Evolutionary conservation across 2,797 vertebrate species (phyloP).

Genomic region (Clarias pachynema): DNA sequence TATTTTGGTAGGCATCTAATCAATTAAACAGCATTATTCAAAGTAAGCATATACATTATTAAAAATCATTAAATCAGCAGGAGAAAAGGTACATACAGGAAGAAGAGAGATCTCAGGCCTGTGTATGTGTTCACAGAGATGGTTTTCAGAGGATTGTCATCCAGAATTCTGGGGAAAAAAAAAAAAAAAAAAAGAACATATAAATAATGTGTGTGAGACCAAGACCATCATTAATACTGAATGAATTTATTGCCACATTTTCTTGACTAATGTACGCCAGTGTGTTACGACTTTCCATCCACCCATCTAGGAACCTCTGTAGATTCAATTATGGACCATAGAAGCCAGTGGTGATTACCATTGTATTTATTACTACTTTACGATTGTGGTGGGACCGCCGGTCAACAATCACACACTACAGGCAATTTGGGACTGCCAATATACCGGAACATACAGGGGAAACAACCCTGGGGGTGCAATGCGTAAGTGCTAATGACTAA

Average conservation of each 20-base stretch:
- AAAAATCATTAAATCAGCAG: not conserved
- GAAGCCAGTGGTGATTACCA: too few relatives aligned
- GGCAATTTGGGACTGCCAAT: too few relatives aligned
- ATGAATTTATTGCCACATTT: not conserved
- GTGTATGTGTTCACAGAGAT: conserved; percentile 67
- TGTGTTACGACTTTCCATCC: not conserved
- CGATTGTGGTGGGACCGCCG: too few relatives aligned
- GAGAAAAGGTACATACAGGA: conserved; percentile 65
- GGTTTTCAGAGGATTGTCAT: conserved; percentile 69
- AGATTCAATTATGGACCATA: too few relatives aligned
- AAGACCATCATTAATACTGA: not conserved
- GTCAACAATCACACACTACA: too few relatives aligned
- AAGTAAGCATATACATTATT: not conserved
- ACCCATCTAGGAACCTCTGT: too few relatives aligned
- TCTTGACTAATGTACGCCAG: too few relatives aligned
- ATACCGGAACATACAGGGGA: too few relatives aligned
- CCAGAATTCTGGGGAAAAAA: conserved; percentile 74
- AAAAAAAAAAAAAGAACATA: not conserved
- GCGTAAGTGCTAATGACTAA: too few relatives aligned
- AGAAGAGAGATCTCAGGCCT: conserved; percentile 65
- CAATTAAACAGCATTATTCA: not conserved
- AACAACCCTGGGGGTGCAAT: too few relatives aligned
- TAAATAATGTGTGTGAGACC: not conserved
- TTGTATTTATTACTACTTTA: too few relatives aligned
- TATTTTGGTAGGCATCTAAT: not conserved